A percentile compares a stretch with the other conserved stretches of the same genome.
Conservation (phyloP, 64 coral and sea anemone genomes). For the Pocillopora damicornis region DNA sequence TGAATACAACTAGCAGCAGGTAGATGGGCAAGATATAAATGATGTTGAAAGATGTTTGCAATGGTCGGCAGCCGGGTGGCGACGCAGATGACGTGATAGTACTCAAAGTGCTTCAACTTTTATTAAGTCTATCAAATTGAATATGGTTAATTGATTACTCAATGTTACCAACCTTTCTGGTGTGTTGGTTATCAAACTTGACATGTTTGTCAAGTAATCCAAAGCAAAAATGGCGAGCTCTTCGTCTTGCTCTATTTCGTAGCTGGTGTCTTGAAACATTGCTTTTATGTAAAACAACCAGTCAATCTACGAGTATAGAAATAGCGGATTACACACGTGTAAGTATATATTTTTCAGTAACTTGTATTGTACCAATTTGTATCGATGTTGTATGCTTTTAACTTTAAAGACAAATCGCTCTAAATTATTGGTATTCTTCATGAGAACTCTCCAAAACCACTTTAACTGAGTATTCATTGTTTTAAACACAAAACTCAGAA, state of each 20-base stretch:
- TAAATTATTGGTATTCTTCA: not conserved
- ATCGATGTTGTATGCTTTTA: no score
- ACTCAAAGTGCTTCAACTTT: no score
- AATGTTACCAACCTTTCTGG: slow-evolving; percentile 1
- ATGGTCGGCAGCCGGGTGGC: no score
- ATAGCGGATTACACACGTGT: not conserved
- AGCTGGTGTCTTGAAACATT: slow-evolving; percentile 12
- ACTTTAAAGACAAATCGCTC: not conserved
- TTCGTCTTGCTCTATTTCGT: slow-evolving; percentile 26
- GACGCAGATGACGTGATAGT: no score
- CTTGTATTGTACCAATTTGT: no score
- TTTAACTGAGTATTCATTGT: no score
- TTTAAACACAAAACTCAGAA: no score
- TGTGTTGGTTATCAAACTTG: slow-evolving; percentile 10
- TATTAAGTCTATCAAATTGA: not conserved
- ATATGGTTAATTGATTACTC: not conserved
- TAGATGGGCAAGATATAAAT: no score
- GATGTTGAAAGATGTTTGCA: no score
- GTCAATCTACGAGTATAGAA: slow-evolving; percentile 15
- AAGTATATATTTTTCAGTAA: no score
- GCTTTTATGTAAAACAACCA: slow-evolving; percentile 30
- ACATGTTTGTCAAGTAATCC: slow-evolving; percentile 41
- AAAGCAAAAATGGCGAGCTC: slow-evolving; percentile 34
- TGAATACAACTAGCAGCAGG: no score
- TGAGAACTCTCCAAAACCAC: no score